phyloP scores from a whole-genome alignment of 2,113 vertebrate genomes.

The Aplodontia rufa region DNA sequence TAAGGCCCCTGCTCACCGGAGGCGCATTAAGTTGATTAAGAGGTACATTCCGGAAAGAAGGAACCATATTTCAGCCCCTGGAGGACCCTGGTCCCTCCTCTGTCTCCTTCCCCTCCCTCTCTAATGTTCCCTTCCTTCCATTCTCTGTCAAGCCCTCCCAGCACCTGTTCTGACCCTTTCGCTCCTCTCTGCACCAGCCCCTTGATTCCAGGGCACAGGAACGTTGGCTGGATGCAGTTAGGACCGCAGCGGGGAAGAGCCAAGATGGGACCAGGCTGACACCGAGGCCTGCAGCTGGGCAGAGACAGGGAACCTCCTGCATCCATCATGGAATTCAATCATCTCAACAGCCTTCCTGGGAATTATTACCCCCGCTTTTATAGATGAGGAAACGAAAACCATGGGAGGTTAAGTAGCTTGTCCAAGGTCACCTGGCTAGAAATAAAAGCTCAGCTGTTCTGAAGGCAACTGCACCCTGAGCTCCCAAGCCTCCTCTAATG shows the following conservation, averaged over 20 bases:
- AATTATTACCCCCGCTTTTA: background rate
- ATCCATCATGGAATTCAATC: background rate
- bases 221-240: background rate
- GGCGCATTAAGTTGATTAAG: conserved; percentile 65
- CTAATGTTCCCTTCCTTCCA: background rate
- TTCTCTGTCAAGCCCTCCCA: background rate
- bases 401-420: background rate
- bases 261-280: background rate
- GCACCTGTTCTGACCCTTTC: background rate
- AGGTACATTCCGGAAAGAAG: conserved; percentile 50
- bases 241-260: background rate
- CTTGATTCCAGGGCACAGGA: background rate
- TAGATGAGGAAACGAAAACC: background rate
- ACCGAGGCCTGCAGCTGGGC: background rate
- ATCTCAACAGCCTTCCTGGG: background rate
- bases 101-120: background rate
- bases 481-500: accelerated
- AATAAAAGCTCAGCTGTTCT: background rate
- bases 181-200: background rate
- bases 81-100: background rate
- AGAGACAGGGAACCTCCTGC: background rate
- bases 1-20: background rate
- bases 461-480: background rate
- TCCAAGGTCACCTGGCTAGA: background rate
- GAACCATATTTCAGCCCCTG: conserved; percentile 56